These are phyloP conservation scores for Drosophila flavopinicola DNA, from an alignment of 2,888 invertebrate genomes.

Conservation along the genomic window DNA sequence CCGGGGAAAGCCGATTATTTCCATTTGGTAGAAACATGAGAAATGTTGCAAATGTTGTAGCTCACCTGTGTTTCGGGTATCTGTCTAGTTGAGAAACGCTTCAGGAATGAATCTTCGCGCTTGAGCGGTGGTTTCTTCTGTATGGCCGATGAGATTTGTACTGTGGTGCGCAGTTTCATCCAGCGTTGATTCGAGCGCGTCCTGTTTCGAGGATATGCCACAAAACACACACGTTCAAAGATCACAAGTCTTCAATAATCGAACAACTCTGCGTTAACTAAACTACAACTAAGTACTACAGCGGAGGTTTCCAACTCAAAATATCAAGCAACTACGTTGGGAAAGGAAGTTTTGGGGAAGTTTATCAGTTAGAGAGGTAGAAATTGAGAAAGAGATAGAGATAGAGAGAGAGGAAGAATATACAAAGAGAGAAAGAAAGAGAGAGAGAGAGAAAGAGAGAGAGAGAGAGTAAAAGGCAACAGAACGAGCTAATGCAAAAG, in stretches of 20 bases:
- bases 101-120: conserved; percentile 96
- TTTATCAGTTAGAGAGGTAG: neutral
- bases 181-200: conserved; percentile 97
- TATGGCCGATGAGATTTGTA: conserved; percentile 95
- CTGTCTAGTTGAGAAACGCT: conserved; percentile 96
- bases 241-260: conserved; percentile 32
- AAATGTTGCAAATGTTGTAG: conserved; percentile 76
- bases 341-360: no score
- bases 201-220: conserved; percentile 85
- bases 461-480: conserved; percentile 31
- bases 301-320: conserved; percentile 37
- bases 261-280: conserved; percentile 11
- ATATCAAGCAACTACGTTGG: conserved; percentile 44
- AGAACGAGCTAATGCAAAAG: conserved; percentile 34
- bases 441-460: conserved; percentile 6
- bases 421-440: neutral
- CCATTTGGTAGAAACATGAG: neutral
- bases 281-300: conserved; percentile 38
- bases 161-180: conserved; percentile 97
- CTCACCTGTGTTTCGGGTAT: conserved; percentile 93
- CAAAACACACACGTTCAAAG: conserved; percentile 44
- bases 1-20: no score
- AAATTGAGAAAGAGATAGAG: neutral
- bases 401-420: neutral
- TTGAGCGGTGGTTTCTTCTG: conserved; percentile 96